These are phyloP conservation scores for Linurgus olivaceus DNA, from an alignment of 2,797 vertebrate species.

Conservation along the genomic window DNA sequence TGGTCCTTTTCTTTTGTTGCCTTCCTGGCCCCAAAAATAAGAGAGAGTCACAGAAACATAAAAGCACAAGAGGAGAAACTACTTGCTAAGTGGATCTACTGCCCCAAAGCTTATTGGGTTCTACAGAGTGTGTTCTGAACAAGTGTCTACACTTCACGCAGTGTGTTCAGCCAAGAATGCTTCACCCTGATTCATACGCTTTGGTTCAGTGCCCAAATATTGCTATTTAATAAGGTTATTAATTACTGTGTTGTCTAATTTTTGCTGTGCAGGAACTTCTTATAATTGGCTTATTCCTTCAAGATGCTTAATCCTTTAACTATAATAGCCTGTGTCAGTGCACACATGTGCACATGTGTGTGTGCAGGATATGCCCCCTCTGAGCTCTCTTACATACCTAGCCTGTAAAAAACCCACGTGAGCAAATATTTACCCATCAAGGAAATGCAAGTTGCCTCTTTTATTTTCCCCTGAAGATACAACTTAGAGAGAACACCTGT, in stretches of 20 bases:
- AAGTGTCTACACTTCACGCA: background rate
- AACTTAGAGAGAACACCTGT: background rate
- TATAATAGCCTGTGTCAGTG: background rate
- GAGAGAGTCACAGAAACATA: background rate
- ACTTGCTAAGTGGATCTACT: background rate
- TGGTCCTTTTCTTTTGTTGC: background rate
- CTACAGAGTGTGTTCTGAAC: background rate
- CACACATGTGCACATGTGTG: background rate
- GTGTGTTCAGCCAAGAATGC: slow-evolving; percentile 59
- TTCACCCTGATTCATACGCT: slow-evolving; percentile 30
- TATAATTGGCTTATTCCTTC: slow-evolving; percentile 66
- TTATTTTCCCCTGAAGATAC: background rate
- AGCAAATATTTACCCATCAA: background rate
- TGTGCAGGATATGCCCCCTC: background rate
- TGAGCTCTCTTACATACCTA: background rate
- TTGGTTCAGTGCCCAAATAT: slow-evolving; percentile 76
- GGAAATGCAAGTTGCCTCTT: background rate
- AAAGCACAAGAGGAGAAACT: background rate
- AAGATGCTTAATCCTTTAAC: slow-evolving; percentile 42
- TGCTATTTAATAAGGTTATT: slow-evolving; percentile 75
- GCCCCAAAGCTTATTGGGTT: background rate
- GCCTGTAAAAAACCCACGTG: background rate
- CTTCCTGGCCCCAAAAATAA: background rate
- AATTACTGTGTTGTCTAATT: slow-evolving; percentile 71
- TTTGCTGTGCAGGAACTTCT: slow-evolving; percentile 65